Evolutionary conservation across 1,140 invertebrate species (phyloP), one percentile per base, ranked within the genome.

Genomic region (Thaumatotibia leucotreta): DNA sequence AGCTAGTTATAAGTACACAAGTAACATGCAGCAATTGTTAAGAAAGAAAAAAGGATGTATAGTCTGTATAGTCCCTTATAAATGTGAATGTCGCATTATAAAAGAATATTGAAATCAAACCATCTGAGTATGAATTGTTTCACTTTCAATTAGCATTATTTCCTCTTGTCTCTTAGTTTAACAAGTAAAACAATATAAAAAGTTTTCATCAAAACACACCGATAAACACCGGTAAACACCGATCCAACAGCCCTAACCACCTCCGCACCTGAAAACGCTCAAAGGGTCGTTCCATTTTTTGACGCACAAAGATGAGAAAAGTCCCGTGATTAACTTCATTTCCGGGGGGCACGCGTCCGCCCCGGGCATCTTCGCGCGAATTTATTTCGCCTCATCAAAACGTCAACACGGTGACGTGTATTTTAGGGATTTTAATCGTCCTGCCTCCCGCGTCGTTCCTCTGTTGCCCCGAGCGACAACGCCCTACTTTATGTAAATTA

Each of bases 351-450:
- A 89, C 86, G 84, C 68, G 64, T 68, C 65, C 74, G 66, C 72
- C 75, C 81, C 65, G 68, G 71, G 80, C 82, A 77, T 70, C 75
- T 66, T 68, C 76, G 64, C 75, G 75, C 77, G 74, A 85, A 85
- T 89, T 88, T 86, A 83, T 86, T 86, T 86, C 81, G 79, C 82
- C 84, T 89, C 86, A 87, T 89, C 86, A 89, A 86, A 86, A 87
- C 80, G 86, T 89, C 86, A 89, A 87, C 86, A 87, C 83, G 82
- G 76, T 85, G 84, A 83, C 83, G 86, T 81, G 78, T 86, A 86
- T 86, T 88, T 86, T 82, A 76, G 86, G 83, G 83, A 80, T 84
- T 87, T 87, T 89, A 86, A 87, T 86, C 79, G 82, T 70, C 72
- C 70, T 73, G 52, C 67, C 52, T 58, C 24, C 23, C 52, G 23